These are phyloP conservation scores for Arvicola amphibius DNA, from an alignment of 2,797 vertebrate genomes.

Conservation along the genomic window DNA sequence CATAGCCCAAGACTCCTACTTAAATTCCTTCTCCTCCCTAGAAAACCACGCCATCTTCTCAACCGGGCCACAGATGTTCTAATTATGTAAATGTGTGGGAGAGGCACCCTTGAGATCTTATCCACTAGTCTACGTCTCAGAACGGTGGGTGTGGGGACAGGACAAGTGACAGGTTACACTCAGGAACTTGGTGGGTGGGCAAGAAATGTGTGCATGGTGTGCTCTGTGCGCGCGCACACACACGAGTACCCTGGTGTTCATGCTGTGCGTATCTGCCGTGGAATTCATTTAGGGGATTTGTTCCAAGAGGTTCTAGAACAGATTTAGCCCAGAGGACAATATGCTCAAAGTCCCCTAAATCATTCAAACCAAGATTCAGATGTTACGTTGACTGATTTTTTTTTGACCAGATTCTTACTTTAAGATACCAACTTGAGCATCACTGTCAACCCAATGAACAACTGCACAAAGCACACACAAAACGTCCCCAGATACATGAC, in stretches of 20 bases:
- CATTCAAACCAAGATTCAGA: neutral
- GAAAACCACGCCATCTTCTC: neutral
- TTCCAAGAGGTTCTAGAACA: neutral
- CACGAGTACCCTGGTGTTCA: fast-evolving
- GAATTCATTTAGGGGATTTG: neutral
- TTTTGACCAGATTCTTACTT: neutral
- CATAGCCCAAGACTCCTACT: neutral
- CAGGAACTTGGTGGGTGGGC: neutral
- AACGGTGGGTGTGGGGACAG: neutral
- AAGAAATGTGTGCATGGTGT: neutral
- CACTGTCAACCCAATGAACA: neutral
- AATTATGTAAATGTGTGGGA: neutral
- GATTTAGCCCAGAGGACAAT: neutral
- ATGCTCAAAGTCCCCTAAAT: neutral
- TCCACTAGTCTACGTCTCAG: neutral
- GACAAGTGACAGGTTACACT: neutral
- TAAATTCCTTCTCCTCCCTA: slow-evolving; percentile 29
- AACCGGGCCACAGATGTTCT: neutral
- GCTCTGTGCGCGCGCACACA: no score
- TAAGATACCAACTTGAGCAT: neutral
- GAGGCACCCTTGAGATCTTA: neutral
- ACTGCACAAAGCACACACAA: neutral
- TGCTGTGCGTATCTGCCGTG: neutral
- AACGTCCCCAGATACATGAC: neutral
- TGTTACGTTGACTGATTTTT: neutral